Percentiles rank a stretch among this genome's conserved stretches.
Conservation (phyloP, 2,888 invertebrate genomes). For the Monopis laevigella region DNA sequence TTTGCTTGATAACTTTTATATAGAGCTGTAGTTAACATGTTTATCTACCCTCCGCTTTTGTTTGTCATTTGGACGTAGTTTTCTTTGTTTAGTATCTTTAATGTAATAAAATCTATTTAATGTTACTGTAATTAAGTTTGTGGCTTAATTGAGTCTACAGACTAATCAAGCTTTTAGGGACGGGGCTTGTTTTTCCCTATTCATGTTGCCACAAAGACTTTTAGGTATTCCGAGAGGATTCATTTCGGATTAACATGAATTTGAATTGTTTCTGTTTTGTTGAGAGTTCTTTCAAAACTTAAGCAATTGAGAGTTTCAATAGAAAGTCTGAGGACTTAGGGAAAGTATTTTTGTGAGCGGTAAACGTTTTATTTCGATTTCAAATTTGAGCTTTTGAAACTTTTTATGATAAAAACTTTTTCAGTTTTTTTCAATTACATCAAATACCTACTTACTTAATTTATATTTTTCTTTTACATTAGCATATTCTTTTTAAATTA, state of each 20-base stretch:
- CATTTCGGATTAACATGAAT: constrained; percentile 7
- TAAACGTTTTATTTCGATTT: no score
- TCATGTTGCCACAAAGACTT: constrained; percentile 3
- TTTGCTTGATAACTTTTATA: not conserved
- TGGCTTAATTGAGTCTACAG: constrained; percentile 9
- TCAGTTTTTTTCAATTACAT: no score
- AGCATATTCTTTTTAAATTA: no score
- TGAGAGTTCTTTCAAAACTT: no score
- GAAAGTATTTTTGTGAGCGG: no score
- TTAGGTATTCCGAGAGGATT: constrained; percentile 4
- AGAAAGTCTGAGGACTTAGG: no score
- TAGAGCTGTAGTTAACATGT: not conserved
- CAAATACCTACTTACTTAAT: no score
- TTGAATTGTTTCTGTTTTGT: constrained; percentile 1
- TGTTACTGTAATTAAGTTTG: constrained; percentile 3
- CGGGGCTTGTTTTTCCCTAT: constrained; percentile 13
- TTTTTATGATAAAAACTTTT: no score
- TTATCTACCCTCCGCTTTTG: not conserved
- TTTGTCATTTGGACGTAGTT: constrained; percentile 3
- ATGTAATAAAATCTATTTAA: constrained; percentile 4
- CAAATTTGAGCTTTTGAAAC: no score
- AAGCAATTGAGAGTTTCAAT: no score
- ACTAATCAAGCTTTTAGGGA: constrained; percentile 15
- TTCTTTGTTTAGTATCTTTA: constrained; percentile 1
- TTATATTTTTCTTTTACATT: no score